Percentiles rank a stretch among this genome's conserved stretches.
Conservation (phyloP, 1,140 invertebrate genomes). For the Drosophila setifemur region DNA sequence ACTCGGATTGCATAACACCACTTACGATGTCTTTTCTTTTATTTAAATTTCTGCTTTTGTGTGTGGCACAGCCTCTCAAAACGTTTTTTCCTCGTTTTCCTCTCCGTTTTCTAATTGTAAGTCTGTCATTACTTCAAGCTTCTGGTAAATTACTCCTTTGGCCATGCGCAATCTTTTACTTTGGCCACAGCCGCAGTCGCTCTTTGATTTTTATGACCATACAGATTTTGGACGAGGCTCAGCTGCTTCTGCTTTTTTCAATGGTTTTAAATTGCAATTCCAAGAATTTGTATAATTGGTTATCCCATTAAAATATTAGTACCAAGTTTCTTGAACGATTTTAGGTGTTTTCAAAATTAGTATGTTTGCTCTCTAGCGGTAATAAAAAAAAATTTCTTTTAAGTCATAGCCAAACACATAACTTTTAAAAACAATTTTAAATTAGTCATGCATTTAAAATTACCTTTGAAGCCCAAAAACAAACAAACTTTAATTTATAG, state of each 20-base stretch:
- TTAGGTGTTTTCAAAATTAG: too few species aligned
- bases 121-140: constrained; percentile 24
- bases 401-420: too few species aligned
- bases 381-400: too few species aligned
- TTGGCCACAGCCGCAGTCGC: not conserved
- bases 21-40: constrained; percentile 10
- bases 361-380: too few species aligned
- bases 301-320: not conserved
- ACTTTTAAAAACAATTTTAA: too few species aligned
- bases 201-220: constrained; percentile 17
- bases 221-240: not conserved
- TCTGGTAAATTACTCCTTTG: not conserved
- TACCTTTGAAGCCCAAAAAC: not conserved
- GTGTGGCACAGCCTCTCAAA: not conserved
- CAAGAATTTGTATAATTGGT: not conserved
- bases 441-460: not conserved
- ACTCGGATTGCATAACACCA: constrained; percentile 53
- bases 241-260: too few species aligned
- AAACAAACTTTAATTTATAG: constrained; percentile 28
- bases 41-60: constrained; percentile 23
- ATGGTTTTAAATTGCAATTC: not conserved
- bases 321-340: too few species aligned
- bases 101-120: constrained; percentile 39
- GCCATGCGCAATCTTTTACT: not conserved
- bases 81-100: not conserved